phyloP scores from a whole-genome alignment of 2,113 vertebrate genomes.

The Syngnathus typhle region DNA sequence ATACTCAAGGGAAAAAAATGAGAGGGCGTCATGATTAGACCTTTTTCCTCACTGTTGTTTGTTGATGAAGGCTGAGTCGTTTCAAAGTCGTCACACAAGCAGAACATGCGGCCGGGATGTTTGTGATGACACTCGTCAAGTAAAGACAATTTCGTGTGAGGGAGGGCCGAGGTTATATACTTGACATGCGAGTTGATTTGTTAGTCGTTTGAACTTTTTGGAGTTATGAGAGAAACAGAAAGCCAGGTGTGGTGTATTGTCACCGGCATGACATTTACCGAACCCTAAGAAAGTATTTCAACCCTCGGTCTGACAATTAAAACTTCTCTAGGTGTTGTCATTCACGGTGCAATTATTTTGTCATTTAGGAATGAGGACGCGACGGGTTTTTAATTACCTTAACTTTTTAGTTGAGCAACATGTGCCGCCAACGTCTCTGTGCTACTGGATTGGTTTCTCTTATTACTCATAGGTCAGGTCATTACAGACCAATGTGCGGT shows the following conservation, averaged over 20 bases:
- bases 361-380: constrained; percentile 9
- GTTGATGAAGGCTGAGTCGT: neutral
- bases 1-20: neutral
- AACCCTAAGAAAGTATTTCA: neutral
- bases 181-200: neutral
- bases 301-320: neutral
- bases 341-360: neutral
- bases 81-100: neutral
- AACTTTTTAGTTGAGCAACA: neutral
- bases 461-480: neutral
- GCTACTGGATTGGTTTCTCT: neutral
- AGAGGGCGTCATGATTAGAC: neutral
- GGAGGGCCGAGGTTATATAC: neutral
- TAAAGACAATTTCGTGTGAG: neutral
- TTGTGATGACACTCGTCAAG: neutral
- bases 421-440: neutral
- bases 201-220: neutral
- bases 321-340: neutral
- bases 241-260: neutral
- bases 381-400: neutral
- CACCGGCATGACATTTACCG: neutral
- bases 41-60: neutral
- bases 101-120: neutral
- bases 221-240: neutral
- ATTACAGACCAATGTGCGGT: neutral